Evolutionary conservation across 1,140 invertebrate species (phyloP).

Genomic region (Neuroterus valhalla): DNA sequence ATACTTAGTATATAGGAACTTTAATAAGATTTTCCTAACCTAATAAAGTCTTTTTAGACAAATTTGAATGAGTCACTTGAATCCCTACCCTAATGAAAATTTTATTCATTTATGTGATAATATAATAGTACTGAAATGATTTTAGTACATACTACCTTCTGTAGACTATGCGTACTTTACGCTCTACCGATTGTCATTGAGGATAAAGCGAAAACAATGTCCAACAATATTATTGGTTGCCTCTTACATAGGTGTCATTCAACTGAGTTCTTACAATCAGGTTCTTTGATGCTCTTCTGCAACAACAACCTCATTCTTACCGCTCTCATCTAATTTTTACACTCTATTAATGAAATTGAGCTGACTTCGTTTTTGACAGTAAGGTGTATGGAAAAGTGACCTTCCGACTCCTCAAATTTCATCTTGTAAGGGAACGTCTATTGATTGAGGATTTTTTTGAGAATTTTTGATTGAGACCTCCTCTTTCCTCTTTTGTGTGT

Average conservation of each 20-base stretch:
- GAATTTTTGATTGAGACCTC: too few relatives aligned
- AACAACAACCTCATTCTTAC: constrained; percentile 36
- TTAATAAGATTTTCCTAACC: too few relatives aligned
- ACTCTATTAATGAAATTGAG: not conserved
- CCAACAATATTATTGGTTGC: constrained; percentile 50
- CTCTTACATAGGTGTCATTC: not conserved
- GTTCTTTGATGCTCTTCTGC: constrained; percentile 48
- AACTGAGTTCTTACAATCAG: constrained; percentile 34
- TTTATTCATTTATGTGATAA: too few relatives aligned
- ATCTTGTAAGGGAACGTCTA: constrained; percentile 38
- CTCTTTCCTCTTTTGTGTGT: too few relatives aligned
- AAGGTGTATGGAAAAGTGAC: not conserved
- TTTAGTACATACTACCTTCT: constrained; percentile 25
- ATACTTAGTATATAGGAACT: too few relatives aligned
- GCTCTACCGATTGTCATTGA: constrained; percentile 54
- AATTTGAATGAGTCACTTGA: too few relatives aligned
- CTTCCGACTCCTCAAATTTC: constrained; percentile 9
- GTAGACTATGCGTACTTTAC: constrained; percentile 44
- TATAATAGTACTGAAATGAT: not conserved
- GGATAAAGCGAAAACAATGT: constrained; percentile 49
- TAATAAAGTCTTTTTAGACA: too few relatives aligned
- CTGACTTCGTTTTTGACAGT: not conserved
- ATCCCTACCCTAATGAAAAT: too few relatives aligned
- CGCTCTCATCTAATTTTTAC: not conserved
- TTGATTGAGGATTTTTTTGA: too few relatives aligned